Conservation (phyloP, 2,888 invertebrate genomes). For the Noctua janthina region DNA sequence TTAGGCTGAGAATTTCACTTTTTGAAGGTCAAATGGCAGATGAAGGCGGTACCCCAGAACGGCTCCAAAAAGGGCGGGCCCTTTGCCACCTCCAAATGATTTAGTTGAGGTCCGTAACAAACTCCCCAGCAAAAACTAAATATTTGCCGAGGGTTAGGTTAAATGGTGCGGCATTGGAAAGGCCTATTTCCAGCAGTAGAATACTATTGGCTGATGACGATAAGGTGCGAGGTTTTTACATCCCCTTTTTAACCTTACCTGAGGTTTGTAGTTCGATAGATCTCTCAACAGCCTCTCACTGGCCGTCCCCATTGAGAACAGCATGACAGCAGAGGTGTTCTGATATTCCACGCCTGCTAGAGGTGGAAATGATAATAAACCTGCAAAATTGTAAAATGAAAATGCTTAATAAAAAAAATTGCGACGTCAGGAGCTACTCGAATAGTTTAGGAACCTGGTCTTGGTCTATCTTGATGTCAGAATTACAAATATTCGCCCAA, state of each 20-base stretch:
- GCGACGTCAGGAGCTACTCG: background rate
- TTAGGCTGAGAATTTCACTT: background rate
- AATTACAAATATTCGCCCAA: background rate
- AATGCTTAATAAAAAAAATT: background rate
- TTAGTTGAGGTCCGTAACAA: background rate
- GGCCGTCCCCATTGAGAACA: constrained; percentile 93
- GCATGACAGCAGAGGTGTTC: constrained; percentile 88
- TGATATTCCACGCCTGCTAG: constrained; percentile 91
- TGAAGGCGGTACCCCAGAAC: background rate
- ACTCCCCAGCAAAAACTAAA: background rate
- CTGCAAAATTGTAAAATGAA: constrained; percentile 74
- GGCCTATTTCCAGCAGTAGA: background rate
- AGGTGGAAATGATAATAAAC: constrained; percentile 91
- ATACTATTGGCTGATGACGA: background rate
- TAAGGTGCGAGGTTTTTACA: background rate
- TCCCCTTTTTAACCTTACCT: constrained; percentile 78
- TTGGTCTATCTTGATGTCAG: constrained; percentile 1
- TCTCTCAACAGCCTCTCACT: constrained; percentile 92
- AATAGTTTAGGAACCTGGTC: background rate
- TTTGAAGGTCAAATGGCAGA: background rate
- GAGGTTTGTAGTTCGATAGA: constrained; percentile 92
- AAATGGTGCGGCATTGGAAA: background rate
- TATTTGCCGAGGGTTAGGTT: too few relatives aligned
- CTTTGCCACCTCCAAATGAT: background rate
- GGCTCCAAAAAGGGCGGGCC: background rate